Evolutionary conservation across 2,113 vertebrate genomes (phyloP), one percentile per base, ranked within the genome.

Genomic region (Arothron firmamentum): DNA sequence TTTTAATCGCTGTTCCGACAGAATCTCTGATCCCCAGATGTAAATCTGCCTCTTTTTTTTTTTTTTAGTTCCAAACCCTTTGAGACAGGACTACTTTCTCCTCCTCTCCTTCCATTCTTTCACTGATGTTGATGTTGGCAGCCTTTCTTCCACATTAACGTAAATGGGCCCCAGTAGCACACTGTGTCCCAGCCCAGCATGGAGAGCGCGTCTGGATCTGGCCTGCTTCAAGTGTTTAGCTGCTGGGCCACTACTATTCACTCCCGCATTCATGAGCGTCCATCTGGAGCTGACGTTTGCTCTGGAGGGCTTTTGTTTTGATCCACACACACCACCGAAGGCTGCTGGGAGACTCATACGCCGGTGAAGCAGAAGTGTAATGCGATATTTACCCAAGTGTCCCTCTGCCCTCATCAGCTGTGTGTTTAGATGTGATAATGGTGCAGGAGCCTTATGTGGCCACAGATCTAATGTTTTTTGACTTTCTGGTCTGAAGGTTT

Each of bases 121-220:
- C 21, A 59, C 60, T 68, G 34, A 34, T 85, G 78, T 80, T 85
- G 71, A 74, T 83, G 75, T 83, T 88, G 85, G 84, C 85, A 78
- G 72, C 52, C 42, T 20, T 56, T 31, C 25, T n/a, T 49, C 49
- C 57, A 52, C 62, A 74, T 84, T 79, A 68, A 65, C 72, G 61
- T 73, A 64, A 83, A 74, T 72, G 59, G 28, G 34, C 67, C 68
- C 60, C 25, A 62, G 75, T 63, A 57, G 71, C 75, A 72, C 53
- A 31, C 73, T 67, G 70, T 61, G 68, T 83, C 75, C 67, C 73
- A 49, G 72, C 75, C 67, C 73, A 49, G 72, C 62, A 21, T 67
- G 42, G 23, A 43, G 52, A 72, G 66, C 34, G 48, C 12, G 23
- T 59, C 71, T 61, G 52, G 62, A 48, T 71, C 86, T 31, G 28